A percentile compares a stretch with the other conserved stretches of the same genome.
phyloP scores from a whole-genome alignment of 2,888 invertebrate species.

The Campoplex nolae region DNA sequence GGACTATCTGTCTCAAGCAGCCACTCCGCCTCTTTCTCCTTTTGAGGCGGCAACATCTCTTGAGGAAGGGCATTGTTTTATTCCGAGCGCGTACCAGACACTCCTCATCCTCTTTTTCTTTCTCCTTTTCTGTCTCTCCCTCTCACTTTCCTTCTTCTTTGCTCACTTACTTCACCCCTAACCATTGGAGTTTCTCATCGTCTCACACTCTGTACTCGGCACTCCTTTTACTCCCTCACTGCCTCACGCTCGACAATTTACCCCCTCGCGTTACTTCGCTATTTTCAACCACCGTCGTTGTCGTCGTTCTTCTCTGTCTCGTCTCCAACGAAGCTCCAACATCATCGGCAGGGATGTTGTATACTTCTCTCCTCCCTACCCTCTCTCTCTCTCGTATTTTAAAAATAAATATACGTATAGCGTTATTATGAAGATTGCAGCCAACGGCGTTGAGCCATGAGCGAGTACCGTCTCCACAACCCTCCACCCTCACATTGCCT shows the following conservation, averaged over 20 bases:
- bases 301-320: constrained; percentile 48
- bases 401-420: constrained; percentile 43
- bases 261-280: constrained; percentile 72
- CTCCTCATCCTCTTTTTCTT: constrained; percentile 78
- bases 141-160: constrained; percentile 68
- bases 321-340: constrained; percentile 55
- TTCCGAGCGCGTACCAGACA: constrained; percentile 83
- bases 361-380: constrained; percentile 48
- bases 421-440: constrained; percentile 48
- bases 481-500: constrained; percentile 39
- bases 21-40: constrained; percentile 79
- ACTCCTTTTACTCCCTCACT: constrained; percentile 71
- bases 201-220: constrained; percentile 55
- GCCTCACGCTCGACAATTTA: constrained; percentile 82
- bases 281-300: constrained; percentile 35
- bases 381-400: constrained; percentile 48
- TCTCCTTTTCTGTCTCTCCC: constrained; percentile 51
- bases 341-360: constrained; percentile 61
- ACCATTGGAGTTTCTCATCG: constrained; percentile 56
- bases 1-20: constrained; percentile 82
- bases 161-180: constrained; percentile 65
- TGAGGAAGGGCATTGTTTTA: constrained; percentile 83
- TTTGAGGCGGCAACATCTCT: constrained; percentile 79
- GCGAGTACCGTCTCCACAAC: constrained; percentile 40
- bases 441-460: constrained; percentile 57